phyloP scores from a whole-genome alignment of 2,888 invertebrate species.

The Trilocha varians region DNA sequence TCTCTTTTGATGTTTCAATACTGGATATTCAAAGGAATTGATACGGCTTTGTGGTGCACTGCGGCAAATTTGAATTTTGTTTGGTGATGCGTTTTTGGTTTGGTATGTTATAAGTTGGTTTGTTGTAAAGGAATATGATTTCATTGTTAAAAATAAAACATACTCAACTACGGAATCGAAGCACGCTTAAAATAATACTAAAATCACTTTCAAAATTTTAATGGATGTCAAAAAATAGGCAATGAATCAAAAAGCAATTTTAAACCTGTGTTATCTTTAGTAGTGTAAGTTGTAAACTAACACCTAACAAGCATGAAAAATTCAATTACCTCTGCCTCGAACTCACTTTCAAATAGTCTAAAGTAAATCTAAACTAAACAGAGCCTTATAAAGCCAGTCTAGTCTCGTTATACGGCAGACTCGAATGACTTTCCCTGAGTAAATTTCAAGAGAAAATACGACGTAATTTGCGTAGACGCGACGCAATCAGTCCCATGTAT shows the following conservation, averaged over 20 bases:
- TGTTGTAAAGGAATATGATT: too few relatives aligned
- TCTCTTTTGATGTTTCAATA: conserved; percentile 58
- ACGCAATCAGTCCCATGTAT: conserved; percentile 54
- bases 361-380: background rate
- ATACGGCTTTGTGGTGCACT: conserved; percentile 27
- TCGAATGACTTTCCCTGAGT: background rate
- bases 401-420: background rate
- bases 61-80: too few relatives aligned
- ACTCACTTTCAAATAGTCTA: background rate
- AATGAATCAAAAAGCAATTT: too few relatives aligned
- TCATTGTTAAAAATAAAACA: too few relatives aligned
- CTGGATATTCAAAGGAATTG: conserved; percentile 36
- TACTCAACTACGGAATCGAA: too few relatives aligned
- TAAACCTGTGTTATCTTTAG: too few relatives aligned
- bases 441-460: conserved; percentile 19
- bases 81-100: conserved; percentile 17
- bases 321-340: background rate
- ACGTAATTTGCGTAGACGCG: conserved; percentile 52
- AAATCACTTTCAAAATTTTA: too few relatives aligned
- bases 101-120: conserved; percentile 3
- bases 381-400: background rate
- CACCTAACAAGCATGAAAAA: too few relatives aligned
- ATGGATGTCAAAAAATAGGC: too few relatives aligned
- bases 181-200: too few relatives aligned
- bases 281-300: too few relatives aligned